Percentiles rank a stretch among this genome's conserved stretches.
Conservation (phyloP, 2,888 invertebrate genomes). For the Apeira syringaria region DNA sequence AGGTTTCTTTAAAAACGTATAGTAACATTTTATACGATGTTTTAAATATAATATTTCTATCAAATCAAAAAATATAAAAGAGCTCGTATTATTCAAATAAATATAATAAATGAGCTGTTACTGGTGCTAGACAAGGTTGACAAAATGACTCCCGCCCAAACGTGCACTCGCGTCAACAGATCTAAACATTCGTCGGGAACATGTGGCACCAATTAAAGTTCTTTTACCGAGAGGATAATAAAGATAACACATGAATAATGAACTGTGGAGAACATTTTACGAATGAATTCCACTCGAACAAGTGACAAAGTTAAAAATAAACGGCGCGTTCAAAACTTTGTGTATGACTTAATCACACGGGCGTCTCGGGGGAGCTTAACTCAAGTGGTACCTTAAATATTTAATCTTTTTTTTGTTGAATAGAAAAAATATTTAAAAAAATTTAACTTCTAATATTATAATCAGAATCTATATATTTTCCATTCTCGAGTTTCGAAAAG, state of each 20-base stretch:
- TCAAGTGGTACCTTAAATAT: conserved; percentile 5
- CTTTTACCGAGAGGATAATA: conserved; percentile 71
- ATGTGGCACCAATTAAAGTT: conserved; percentile 79
- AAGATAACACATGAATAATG: conserved; percentile 77
- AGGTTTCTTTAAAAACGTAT: too few species aligned
- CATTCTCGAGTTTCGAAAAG: too few species aligned
- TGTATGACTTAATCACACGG: conserved; percentile 20
- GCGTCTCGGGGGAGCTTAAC: conserved; percentile 1
- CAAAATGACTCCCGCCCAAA: conserved; percentile 50
- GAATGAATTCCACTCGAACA: conserved; percentile 71
- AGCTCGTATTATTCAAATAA: too few species aligned
- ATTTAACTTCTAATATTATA: too few species aligned
- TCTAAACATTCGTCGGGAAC: conserved; percentile 59
- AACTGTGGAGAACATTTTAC: conserved; percentile 73
- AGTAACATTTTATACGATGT: too few species aligned
- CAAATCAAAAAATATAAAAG: too few species aligned
- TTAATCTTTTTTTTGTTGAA: neutral
- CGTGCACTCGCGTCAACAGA: conserved; percentile 59
- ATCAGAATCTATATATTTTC: too few species aligned
- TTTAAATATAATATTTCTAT: too few species aligned
- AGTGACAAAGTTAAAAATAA: conserved; percentile 59
- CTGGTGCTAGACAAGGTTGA: conserved; percentile 39
- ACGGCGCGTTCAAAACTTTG: conserved; percentile 18
- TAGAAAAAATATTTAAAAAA: conserved; percentile 32
- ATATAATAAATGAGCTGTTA: conserved; percentile 17